Evolutionary conservation across 2,888 invertebrate species (phyloP).

Genomic region (Phyllotreta striolata): DNA sequence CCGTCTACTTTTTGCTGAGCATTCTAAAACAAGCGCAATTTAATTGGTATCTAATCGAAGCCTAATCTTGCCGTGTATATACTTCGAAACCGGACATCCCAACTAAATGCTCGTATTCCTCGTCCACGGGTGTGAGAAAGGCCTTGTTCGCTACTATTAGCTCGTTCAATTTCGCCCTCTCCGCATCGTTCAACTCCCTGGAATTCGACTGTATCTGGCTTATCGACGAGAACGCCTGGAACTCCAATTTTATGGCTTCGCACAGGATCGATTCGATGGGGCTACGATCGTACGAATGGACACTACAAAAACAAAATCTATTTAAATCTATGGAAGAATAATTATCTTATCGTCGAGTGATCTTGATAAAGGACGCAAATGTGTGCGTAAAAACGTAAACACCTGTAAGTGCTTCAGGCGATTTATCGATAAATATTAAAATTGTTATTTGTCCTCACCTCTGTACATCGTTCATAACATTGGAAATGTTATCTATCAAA

Average conservation of each 20-base stretch:
- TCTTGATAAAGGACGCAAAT: too few relatives aligned
- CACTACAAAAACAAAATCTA: constrained; percentile 60
- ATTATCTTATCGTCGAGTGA: too few relatives aligned
- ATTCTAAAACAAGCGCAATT: constrained; percentile 18
- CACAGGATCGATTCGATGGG: constrained; percentile 85
- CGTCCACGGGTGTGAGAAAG: constrained; percentile 82
- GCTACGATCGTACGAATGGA: constrained; percentile 67
- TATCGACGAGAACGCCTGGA: constrained; percentile 71
- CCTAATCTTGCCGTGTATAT: neutral
- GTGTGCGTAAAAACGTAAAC: too few relatives aligned
- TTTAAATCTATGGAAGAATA: too few relatives aligned
- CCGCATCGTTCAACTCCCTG: constrained; percentile 79
- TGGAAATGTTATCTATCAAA: constrained; percentile 64
- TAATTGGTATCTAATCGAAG: constrained; percentile 6
- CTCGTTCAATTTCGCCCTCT: constrained; percentile 84
- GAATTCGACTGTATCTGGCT: constrained; percentile 68
- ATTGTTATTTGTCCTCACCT: constrained; percentile 60
- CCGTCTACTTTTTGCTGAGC: constrained; percentile 54
- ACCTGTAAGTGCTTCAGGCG: too few relatives aligned
- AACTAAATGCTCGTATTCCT: constrained; percentile 73
- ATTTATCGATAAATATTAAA: constrained; percentile 1
- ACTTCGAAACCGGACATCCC: constrained; percentile 18
- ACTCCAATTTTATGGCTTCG: constrained; percentile 87
- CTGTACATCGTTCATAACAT: constrained; percentile 73
- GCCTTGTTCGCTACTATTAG: constrained; percentile 87